These are phyloP conservation scores for Willowsia nigromaculata DNA, from an alignment of 2,888 invertebrate genomes.

Conservation along the genomic window DNA sequence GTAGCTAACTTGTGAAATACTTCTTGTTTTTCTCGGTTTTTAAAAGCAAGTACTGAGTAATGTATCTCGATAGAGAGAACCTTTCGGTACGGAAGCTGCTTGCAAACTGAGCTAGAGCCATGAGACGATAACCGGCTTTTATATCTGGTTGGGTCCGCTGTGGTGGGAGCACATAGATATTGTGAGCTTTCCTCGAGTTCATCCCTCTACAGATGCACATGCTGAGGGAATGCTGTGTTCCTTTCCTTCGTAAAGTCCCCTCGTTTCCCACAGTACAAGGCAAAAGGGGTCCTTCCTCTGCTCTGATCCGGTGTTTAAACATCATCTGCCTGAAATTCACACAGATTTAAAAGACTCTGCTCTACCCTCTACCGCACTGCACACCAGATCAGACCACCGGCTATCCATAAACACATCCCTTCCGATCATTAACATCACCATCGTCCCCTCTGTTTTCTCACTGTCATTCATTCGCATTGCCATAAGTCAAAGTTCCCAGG, in stretches of 20 bases:
- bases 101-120: not conserved
- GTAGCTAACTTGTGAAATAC: too few species aligned
- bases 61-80: not conserved
- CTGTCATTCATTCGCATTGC: not conserved
- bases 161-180: not conserved
- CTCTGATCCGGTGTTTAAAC: not conserved
- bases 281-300: not conserved
- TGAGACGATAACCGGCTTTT: not conserved
- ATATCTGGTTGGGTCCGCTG: not conserved
- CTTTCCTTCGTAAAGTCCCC: not conserved
- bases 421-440: not conserved
- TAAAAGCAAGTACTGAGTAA: too few species aligned
- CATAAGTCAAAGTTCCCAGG: too few species aligned
- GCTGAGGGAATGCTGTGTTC: too few species aligned
- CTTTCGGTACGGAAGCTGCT: not conserved
- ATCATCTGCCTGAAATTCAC: constrained; percentile 27
- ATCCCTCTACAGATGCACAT: not conserved
- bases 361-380: not conserved
- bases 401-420: not conserved
- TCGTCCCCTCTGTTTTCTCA: not conserved
- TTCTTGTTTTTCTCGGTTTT: too few species aligned
- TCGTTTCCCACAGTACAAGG: not conserved
- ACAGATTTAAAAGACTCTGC: not conserved
- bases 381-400: not conserved
- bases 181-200: not conserved